Evolutionary conservation across 2,888 invertebrate genomes (phyloP), one percentile per base, ranked within the genome.

Genomic region (Xylota sylvarum): DNA sequence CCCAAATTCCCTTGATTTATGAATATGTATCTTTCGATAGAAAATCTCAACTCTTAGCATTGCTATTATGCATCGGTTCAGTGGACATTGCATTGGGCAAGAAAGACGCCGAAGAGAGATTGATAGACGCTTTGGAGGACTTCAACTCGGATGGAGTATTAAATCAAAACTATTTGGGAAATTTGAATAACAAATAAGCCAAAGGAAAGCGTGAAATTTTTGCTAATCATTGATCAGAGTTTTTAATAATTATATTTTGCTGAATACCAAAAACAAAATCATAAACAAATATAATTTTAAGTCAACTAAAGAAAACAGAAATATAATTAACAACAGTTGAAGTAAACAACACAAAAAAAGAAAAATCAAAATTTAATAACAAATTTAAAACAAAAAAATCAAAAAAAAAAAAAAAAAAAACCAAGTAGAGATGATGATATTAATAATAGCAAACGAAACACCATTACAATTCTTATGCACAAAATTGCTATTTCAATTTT

Each of bases 81-180:
- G 96, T 97, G 5, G 97, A 97, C 90, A 95, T 97, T 62, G 97
- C 96, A 5, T 92, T 97, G 17, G 96, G 96, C 1, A 95, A 96
- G 90, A 95, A 95, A 0, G 93, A 95, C 72, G 96, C 96, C 32
- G 97, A 97, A 90, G 94, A 95, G 89, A 94, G 97, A 65, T 93
- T 97, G 60, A 93, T 96, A 86, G 96, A 96, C 90, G 95, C 96
- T 0, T 94, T 97, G 37, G 94, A 95, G 85, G 97, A 97, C 91
- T 94, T 96, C 40, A 94, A 96, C 90, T 94, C 93, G 14, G 95
- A 96, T 79, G 96, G 96, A 12, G 94, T 96, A 73, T 93, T 96
- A 4, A 77, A 77, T 73, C 72, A 50, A 60, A 77, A 86, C 19
- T 86, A 86, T 82, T 50, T 86, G n/a, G 62, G 14, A 48, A 77